Percentiles rank a stretch among this genome's conserved stretches.
These are phyloP conservation scores for Jacana jacana DNA, from an alignment of 2,113 vertebrate genomes.

Conservation along the genomic window DNA sequence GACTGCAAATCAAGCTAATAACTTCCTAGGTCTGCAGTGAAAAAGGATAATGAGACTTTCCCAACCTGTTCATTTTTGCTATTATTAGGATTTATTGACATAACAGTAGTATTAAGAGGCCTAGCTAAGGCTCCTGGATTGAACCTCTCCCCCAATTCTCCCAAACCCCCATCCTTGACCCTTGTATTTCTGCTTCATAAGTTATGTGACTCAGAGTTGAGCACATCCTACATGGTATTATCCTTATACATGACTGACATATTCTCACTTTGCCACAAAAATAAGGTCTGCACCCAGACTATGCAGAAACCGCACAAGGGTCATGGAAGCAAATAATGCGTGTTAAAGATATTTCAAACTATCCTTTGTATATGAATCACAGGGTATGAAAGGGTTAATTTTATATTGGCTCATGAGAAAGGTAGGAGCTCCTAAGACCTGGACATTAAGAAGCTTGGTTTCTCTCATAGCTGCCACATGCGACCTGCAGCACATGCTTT, in stretches of 20 bases:
- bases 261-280: not conserved
- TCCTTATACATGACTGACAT: not conserved
- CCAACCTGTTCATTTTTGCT: not conserved
- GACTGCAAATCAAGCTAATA: conserved; percentile 10
- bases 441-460: not conserved
- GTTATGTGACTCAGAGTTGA: not conserved
- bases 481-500: not conserved
- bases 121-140: not conserved
- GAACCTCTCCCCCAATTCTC: not conserved
- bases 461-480: not conserved
- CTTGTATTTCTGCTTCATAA: not conserved
- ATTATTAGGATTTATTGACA: conserved; percentile 4
- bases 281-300: not conserved
- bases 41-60: not conserved
- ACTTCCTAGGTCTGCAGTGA: not conserved
- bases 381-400: not conserved
- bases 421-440: not conserved
- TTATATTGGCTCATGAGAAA: not conserved
- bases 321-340: not conserved
- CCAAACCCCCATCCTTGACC: not conserved
- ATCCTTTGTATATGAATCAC: not conserved
- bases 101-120: not conserved
- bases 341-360: not conserved
- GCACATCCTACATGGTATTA: not conserved
- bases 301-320: not conserved